Conservation (phyloP, 1,140 invertebrate species). For the Heliconius congener region DNA sequence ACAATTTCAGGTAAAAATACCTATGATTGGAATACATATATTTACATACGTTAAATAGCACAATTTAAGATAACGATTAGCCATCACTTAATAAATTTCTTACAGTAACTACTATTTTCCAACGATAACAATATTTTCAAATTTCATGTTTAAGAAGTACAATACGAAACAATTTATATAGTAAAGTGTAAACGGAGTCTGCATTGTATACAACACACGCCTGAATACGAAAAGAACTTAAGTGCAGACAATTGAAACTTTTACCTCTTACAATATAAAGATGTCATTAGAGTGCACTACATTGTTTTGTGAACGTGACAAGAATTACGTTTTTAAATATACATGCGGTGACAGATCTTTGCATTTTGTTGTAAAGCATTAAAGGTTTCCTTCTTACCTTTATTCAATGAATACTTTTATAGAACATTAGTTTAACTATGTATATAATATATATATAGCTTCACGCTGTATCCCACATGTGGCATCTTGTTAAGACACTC, state of each 20-base stretch:
- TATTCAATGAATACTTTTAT: background rate
- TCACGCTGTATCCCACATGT: no score
- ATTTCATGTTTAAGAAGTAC: background rate
- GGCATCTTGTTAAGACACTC: no score
- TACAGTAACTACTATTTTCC: no score
- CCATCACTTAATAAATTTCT: no score
- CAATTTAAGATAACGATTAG: no score
- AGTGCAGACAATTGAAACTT: background rate
- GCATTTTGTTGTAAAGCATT: background rate
- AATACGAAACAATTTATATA: background rate
- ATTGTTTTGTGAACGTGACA: conserved; percentile 14
- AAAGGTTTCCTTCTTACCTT: background rate
- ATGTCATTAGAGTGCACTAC: background rate
- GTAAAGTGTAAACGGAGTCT: conserved; percentile 4
- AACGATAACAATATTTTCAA: no score
- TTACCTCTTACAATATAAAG: background rate
- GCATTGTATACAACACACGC: background rate
- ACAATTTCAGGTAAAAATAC: no score
- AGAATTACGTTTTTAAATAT: conserved; percentile 14
- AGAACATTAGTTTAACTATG: background rate
- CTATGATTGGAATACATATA: no score
- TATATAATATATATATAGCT: background rate
- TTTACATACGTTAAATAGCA: no score
- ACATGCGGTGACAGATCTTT: background rate
- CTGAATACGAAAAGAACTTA: background rate